Evolutionary conservation across 2,113 vertebrate genomes (phyloP).

Genomic region (Bothrops jararaca): DNA sequence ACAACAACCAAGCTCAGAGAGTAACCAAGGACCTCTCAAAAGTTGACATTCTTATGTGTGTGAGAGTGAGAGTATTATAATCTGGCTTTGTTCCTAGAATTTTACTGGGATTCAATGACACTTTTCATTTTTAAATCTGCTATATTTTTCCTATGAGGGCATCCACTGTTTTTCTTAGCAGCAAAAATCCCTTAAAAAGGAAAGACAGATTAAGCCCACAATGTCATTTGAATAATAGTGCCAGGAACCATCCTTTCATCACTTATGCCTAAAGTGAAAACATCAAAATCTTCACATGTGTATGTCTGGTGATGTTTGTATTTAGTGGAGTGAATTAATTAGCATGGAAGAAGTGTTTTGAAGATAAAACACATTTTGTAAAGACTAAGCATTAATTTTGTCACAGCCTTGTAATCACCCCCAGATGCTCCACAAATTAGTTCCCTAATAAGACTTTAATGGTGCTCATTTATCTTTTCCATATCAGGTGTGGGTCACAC

Average conservation of each 20-base stretch:
- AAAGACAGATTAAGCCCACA: not conserved
- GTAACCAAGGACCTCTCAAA: not conserved
- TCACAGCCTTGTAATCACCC: conserved; percentile 20
- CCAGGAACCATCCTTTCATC: not conserved
- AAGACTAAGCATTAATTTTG: conserved; percentile 27
- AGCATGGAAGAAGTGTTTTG: conserved; percentile 27
- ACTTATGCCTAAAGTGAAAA: not conserved
- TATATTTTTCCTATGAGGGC: not conserved
- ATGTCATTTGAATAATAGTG: not conserved
- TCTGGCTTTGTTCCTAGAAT: not conserved
- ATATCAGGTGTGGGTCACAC: not conserved
- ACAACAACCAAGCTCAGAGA: not conserved
- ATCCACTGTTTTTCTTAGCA: not conserved
- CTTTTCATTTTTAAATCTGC: not conserved
- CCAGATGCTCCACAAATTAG: conserved; percentile 9
- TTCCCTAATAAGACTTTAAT: conserved; percentile 28
- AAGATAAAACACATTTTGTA: conserved; percentile 18
- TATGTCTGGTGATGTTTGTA: not conserved
- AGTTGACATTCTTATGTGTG: not conserved
- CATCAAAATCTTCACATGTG: not conserved
- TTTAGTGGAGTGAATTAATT: conserved; percentile 20
- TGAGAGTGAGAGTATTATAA: not conserved
- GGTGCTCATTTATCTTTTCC: conserved; percentile 17
- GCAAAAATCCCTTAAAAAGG: not conserved
- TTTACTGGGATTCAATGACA: not conserved